phyloP scores from a whole-genome alignment of 2,888 invertebrate genomes.

The Piscicola geometra region DNA sequence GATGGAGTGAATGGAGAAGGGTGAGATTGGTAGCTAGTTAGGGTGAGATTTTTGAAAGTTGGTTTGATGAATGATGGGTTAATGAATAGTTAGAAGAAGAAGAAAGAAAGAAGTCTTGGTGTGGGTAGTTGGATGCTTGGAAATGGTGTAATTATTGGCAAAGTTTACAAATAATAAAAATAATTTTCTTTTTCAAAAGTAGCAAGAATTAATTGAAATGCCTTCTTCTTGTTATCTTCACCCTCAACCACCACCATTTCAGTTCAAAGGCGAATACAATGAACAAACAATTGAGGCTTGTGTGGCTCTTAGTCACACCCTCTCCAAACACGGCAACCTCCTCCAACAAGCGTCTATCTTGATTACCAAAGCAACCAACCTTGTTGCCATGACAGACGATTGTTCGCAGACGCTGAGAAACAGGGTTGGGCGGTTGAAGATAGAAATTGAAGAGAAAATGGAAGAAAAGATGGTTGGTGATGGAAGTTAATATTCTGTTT shows the following conservation, averaged over 20 bases:
- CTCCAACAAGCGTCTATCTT: slow-evolving; percentile 3
- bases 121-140: too few relatives aligned
- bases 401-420: neutral
- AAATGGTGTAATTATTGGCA: too few relatives aligned
- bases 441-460: neutral
- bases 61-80: too few relatives aligned
- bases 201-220: too few relatives aligned
- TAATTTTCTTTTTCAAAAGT: neutral
- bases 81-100: too few relatives aligned
- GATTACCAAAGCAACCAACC: slow-evolving; percentile 15
- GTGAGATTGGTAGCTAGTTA: too few relatives aligned
- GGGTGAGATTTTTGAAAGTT: too few relatives aligned
- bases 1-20: too few relatives aligned
- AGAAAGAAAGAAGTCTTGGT: too few relatives aligned
- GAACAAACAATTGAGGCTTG: neutral
- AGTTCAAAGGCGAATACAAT: slow-evolving; percentile 23
- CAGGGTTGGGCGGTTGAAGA: neutral
- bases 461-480: neutral
- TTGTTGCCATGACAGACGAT: neutral
- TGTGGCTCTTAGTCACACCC: slow-evolving; percentile 13
- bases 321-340: slow-evolving; percentile 3
- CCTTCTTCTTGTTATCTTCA: too few relatives aligned
- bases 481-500: too few relatives aligned
- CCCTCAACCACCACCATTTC: too few relatives aligned
- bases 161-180: neutral